These are phyloP conservation scores for Nansenia antarctica DNA, from an alignment of 2,113 vertebrate genomes.

Conservation along the genomic window DNA sequence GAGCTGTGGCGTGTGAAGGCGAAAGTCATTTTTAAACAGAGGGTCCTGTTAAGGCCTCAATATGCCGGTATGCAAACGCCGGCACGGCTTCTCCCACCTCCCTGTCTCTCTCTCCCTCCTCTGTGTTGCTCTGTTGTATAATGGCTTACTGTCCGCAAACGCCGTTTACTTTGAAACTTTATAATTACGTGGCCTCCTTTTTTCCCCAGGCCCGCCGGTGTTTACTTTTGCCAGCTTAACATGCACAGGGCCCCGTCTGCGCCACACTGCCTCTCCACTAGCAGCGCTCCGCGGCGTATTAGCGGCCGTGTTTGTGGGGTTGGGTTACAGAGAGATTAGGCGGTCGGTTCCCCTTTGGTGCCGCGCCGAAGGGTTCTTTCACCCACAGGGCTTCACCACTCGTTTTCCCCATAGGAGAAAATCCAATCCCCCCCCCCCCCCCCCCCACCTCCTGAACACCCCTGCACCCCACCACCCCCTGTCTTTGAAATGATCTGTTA, in stretches of 20 bases:
- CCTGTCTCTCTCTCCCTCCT: constrained; percentile 21
- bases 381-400: constrained; percentile 29
- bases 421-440: constrained; percentile 1
- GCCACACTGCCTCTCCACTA: constrained; percentile 27
- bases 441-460: too few relatives aligned
- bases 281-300: constrained; percentile 44
- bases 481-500: constrained; percentile 14
- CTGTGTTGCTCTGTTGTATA: constrained; percentile 48
- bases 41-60: constrained; percentile 22
- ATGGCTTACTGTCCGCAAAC: constrained; percentile 47
- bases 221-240: constrained; percentile 63
- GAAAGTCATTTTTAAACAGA: constrained; percentile 43
- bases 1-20: constrained; percentile 39
- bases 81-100: constrained; percentile 15
- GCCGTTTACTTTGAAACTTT: constrained; percentile 59
- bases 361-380: constrained; percentile 32
- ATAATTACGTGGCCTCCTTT: constrained; percentile 54
- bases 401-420: constrained; percentile 29
- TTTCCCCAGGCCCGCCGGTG: constrained; percentile 38
- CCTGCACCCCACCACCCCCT: too few relatives aligned
- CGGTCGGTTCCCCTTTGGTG: constrained; percentile 46
- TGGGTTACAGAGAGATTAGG: constrained; percentile 57
- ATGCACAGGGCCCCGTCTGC: constrained; percentile 42
- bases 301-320: constrained; percentile 48
- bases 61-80: constrained; percentile 40